Evolutionary conservation across 2,113 vertebrate genomes (phyloP).

Genomic region (Aleadryas rufinucha): DNA sequence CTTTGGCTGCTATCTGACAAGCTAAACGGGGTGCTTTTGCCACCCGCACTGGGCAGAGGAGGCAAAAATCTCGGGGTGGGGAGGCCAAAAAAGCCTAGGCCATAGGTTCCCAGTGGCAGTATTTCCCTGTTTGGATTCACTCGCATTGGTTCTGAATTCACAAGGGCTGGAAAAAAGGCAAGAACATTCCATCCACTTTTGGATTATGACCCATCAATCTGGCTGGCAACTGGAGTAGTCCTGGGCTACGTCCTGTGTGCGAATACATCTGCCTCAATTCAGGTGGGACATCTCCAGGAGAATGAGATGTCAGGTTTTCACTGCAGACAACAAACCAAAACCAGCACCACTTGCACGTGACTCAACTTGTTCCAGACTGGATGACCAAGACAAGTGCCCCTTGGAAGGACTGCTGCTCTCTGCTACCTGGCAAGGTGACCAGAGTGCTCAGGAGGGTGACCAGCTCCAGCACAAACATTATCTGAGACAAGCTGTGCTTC

Average conservation of each 20-base stretch:
- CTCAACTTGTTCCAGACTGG: neutral
- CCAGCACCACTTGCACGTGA: neutral
- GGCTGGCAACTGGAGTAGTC: neutral
- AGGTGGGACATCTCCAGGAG: neutral
- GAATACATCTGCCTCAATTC: neutral
- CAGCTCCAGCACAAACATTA: neutral
- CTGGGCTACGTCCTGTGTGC: accelerated
- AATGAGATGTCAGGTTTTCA: neutral
- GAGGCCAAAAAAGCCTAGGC: neutral
- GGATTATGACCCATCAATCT: neutral
- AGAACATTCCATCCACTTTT: neutral
- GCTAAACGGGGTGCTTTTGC: neutral
- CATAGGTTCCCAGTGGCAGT: neutral
- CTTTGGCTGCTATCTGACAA: neutral
- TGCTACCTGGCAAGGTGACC: neutral
- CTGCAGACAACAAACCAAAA: neutral
- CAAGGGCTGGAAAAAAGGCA: neutral
- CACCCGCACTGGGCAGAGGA: neutral
- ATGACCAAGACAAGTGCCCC: neutral
- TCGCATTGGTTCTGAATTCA: neutral
- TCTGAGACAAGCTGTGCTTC: neutral
- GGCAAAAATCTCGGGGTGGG: neutral
- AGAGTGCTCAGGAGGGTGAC: neutral
- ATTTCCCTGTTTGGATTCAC: neutral
- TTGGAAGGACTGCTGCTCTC: neutral